A percentile compares a stretch with the other conserved stretches of the same genome.
phyloP scores from a whole-genome alignment of 2,797 vertebrate species.

The Cottoperca gobio region DNA sequence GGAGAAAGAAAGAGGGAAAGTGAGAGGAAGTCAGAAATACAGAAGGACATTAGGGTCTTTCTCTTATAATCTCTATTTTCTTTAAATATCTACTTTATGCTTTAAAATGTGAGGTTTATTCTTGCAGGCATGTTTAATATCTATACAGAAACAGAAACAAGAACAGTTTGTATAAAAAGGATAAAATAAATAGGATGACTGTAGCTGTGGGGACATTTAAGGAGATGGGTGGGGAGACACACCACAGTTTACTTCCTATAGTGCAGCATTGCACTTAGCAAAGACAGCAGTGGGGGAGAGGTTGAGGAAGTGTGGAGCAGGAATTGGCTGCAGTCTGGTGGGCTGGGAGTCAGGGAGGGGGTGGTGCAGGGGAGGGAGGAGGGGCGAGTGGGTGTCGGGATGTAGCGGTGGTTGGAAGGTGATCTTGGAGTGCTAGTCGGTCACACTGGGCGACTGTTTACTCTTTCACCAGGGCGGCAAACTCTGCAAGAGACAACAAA shows the following conservation, averaged over 20 bases:
- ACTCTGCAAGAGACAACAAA: slow-evolving; percentile 87
- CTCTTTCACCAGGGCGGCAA: slow-evolving; percentile 92
- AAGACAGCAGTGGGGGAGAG: slow-evolving; percentile 28
- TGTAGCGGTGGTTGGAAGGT: slow-evolving; percentile 69
- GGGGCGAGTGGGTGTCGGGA: slow-evolving; percentile 32
- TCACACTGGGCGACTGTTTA: slow-evolving; percentile 78
- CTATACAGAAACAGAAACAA: slow-evolving; percentile 74
- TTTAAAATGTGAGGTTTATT: slow-evolving; percentile 63
- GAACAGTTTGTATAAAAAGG: slow-evolving; percentile 80
- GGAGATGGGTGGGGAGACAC: slow-evolving; percentile 10
- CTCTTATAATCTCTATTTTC: slow-evolving; percentile 51
- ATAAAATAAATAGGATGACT: slow-evolving; percentile 70
- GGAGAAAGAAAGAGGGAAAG: neutral
- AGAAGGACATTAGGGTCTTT: slow-evolving; percentile 38
- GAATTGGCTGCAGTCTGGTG: slow-evolving; percentile 40
- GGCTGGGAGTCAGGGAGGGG: slow-evolving; percentile 26
- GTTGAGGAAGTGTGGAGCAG: slow-evolving; percentile 31
- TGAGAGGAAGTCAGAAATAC: slow-evolving; percentile 17
- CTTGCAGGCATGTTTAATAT: slow-evolving; percentile 65
- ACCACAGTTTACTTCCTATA: slow-evolving; percentile 38
- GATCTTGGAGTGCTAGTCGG: slow-evolving; percentile 67
- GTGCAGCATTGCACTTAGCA: slow-evolving; percentile 25
- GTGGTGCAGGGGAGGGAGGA: slow-evolving; percentile 18
- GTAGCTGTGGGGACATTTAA: slow-evolving; percentile 57
- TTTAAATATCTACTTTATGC: slow-evolving; percentile 73